Conservation (phyloP, 1,140 invertebrate species). For the Bombus sibiricus region DNA sequence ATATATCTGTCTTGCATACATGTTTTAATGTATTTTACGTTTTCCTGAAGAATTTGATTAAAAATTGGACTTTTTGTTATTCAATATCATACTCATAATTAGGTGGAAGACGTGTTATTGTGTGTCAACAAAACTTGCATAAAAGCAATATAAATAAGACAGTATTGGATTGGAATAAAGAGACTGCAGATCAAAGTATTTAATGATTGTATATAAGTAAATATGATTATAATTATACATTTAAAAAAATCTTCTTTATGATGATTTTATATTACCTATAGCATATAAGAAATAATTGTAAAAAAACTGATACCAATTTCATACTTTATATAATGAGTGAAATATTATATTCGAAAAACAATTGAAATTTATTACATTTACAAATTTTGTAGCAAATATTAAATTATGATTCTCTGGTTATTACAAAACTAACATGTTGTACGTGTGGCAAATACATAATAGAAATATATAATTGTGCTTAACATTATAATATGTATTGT, state of each 20-base stretch:
- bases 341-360: constrained; percentile 9
- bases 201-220: constrained; percentile 71
- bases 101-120: constrained; percentile 9
- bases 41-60: not conserved
- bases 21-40: not conserved
- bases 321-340: constrained; percentile 25
- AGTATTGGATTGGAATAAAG: constrained; percentile 74
- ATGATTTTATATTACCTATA: constrained; percentile 59
- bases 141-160: constrained; percentile 61
- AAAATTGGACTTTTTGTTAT: not conserved
- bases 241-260: constrained; percentile 64
- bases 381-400: constrained; percentile 18
- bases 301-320: constrained; percentile 60
- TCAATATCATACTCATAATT: not conserved
- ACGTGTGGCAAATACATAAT: constrained; percentile 33
- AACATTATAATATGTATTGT: constrained; percentile 14
- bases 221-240: constrained; percentile 65
- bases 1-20: not conserved
- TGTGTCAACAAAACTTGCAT: constrained; percentile 32
- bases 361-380: constrained; percentile 14
- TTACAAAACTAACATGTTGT: constrained; percentile 16
- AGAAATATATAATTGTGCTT: constrained; percentile 22
- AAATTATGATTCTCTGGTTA: constrained; percentile 5
- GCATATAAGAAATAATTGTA: constrained; percentile 28
- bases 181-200: constrained; percentile 75